Evolutionary conservation across 2,797 vertebrate species (phyloP), one percentile per base, ranked within the genome.

Genomic region (Novumbra hubbsi): DNA sequence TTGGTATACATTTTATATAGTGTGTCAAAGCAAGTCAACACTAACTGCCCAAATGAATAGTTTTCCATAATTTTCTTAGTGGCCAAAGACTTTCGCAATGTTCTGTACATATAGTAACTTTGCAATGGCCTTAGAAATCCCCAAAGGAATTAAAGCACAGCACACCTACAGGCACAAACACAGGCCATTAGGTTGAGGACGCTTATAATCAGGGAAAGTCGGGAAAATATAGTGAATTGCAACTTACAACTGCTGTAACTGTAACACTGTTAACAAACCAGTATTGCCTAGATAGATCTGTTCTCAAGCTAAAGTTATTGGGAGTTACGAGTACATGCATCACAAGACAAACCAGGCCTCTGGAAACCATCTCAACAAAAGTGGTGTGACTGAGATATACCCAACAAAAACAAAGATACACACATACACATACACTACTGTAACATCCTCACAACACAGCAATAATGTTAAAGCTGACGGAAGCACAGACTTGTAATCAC

Each of bases 371-470:
- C 80, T 75, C 65, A 15, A 63, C 83, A 55, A 71, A 50, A 85
- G 41, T 48, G 24, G 71, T 57, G 24, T 28, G 64, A 74, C 55
- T 78, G 68, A 70, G 57, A 71, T 83, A 77, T 30, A 78, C 80
- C 74, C 86, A 81, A 68, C 15, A 21, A 27, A 57, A 24, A 41
- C 65, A 19, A 30, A 41, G 17, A 30, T 12, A 32, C 30, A 62
- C 52, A 62, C 16, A 17, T 79, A 78, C 88, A 85, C 72, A 81
- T 62, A 30, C 28, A 85, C 64, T 30, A 38, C 21, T 52, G 52
- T 19, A 60, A 24, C 55, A 32, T 32, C 28, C 63, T 9, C 63
- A 57, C 55, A 32, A 34, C 30, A 19, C 15, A 30, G 16, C 63
- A 30, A 15, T 65, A 19, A 32, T 16, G 16, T 32, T 65, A 32